Percentiles rank a stretch among this genome's conserved stretches.
Conservation (phyloP, 2,113 vertebrate species). For the Marcusenius ussheri region DNA sequence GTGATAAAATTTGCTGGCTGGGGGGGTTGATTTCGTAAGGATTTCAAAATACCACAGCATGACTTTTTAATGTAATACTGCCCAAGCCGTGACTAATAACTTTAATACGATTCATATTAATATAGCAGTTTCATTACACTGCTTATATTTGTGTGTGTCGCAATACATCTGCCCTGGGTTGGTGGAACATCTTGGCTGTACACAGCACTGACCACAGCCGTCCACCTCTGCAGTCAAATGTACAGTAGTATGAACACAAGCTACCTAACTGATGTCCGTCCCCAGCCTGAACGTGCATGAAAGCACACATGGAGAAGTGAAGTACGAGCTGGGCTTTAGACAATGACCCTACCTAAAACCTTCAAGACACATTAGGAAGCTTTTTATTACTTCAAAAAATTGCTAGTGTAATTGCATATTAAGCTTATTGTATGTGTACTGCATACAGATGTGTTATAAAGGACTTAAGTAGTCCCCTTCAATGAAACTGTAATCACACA, state of each 20-base stretch:
- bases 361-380: neutral
- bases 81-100: too few species aligned
- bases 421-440: neutral
- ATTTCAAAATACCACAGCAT: neutral
- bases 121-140: neutral
- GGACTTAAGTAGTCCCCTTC: neutral
- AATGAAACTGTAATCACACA: neutral
- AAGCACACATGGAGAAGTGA: too few species aligned
- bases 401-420: neutral
- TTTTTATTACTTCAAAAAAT: neutral
- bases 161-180: neutral
- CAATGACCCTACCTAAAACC: neutral
- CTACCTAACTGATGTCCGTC: fast-evolving
- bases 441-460: neutral
- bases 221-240: neutral
- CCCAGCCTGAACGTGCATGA: neutral
- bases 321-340: neutral
- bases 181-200: neutral
- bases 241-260: neutral
- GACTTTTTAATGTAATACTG: too few species aligned
- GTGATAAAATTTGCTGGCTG: neutral
- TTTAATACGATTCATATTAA: neutral
- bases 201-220: neutral
- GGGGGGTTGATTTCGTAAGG: neutral
- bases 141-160: neutral